These are phyloP conservation scores for Plutomurus gul DNA, from an alignment of 1,140 invertebrate genomes.

Conservation along the genomic window DNA sequence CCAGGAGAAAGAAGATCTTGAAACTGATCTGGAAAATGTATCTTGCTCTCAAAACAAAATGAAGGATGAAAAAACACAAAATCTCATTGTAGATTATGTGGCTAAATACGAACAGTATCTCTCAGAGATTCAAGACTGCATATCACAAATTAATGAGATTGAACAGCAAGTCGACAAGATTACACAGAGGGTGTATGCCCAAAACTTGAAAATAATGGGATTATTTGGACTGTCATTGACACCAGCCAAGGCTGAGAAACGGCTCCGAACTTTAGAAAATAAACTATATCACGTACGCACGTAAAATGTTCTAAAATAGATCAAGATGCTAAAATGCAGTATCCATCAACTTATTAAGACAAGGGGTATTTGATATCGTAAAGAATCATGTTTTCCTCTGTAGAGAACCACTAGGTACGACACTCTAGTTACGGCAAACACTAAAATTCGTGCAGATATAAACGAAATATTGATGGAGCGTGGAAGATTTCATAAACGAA, in stretches of 20 bases:
- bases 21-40: neutral
- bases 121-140: neutral
- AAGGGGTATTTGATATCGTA: neutral
- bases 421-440: neutral
- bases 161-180: slow-evolving; percentile 2
- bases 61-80: neutral
- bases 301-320: no score
- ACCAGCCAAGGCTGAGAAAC: neutral
- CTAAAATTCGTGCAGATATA: neutral
- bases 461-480: neutral
- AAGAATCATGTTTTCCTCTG: no score
- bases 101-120: neutral
- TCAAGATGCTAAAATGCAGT: no score
- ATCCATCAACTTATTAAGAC: neutral
- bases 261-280: neutral
- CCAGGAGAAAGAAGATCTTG: neutral
- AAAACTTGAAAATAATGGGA: slow-evolving; percentile 4
- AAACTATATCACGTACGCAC: slow-evolving; percentile 21
- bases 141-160: neutral
- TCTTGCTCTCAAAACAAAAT: neutral
- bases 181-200: neutral
- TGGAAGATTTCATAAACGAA: neutral
- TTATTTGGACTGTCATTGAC: neutral
- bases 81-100: neutral
- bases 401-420: neutral